Evolutionary conservation across 2,113 vertebrate genomes (phyloP), one percentile per base, ranked within the genome.

Genomic region (Cephalopholis sonnerati): DNA sequence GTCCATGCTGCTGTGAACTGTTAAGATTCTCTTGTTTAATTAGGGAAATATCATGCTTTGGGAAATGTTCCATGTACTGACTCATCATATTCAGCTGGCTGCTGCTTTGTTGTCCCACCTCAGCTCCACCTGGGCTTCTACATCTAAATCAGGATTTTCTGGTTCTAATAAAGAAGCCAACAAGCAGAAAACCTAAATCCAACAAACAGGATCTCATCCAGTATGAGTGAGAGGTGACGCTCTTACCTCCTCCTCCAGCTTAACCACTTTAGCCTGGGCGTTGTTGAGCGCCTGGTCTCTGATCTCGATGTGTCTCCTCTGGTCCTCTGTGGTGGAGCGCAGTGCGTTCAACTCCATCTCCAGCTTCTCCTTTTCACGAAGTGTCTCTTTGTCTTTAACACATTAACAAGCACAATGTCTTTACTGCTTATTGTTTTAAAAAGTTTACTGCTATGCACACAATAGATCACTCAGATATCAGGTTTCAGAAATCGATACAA

Each of bases 221-320:
- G 22, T 27, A 55, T 48, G 29, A 44, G 1, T 16, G 13, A 18
- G 1, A 55, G 7, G 7, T 44, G 3, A n/a, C 0, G 17, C 3
- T 24, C 90, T 93, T 92, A 99, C 98, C 97, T 99, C 98, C 90
- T 99, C 98, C 90, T 99, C 98, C 88, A 99, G 92, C 74, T 99
- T 99, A 83, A 99, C 98, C 90, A 99, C 98, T 89, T 99, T 99
- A 85, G 98, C 98, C 91, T 99, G 98, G 27, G 98, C 98, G 0
- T 99, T 99, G 92, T 98, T 99, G 68, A 99, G 89, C 4, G 98
- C 98, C 93, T 99, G 98, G 93, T 99, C 98, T 75, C 98, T 95
- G 89, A 99, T 99, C 94, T 99, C 98, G 0, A 99, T 99, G 95
- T 99, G 98, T 82, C 98, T 94, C 44, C 98, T 95, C 92, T 99